Evolutionary conservation across 1,140 invertebrate species (phyloP), one percentile per base, ranked within the genome.

Genomic region (Kradibia gibbosae): DNA sequence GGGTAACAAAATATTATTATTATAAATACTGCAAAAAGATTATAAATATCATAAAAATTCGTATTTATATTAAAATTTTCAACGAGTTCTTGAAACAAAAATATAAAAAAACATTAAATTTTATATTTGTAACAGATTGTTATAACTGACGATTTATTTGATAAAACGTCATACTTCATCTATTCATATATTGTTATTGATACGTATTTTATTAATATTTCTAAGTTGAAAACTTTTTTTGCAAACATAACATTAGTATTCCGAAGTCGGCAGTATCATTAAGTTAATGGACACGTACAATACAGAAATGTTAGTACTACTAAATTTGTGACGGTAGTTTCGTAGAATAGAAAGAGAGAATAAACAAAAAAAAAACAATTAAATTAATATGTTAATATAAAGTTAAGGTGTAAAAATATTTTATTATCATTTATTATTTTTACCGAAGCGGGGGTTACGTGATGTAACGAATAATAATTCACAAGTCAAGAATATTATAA

Each of bases 1-100:
- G 39, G 13, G 50, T 79, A 79, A 72, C 67, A 57, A 45, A 31
- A 60, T 39, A 50, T 70, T 60, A 20, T 60, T 80, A 28, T 28
- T 62, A 77, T 11, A 62, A 73, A 73, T 62, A 45, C 48, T 60
- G 55, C 36, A 73, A 15, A 80, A 65, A 53, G 45, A 11, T 20
- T 79, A 71, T 45, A 71, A 76, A 70, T 70, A 48, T 67, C 39
- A 36, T 22, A 55, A 74, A 72, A 39, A 42, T 78, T 57, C 28
- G 25, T 39, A 7, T 25, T 22, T 3, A 0, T 42, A 48, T 50
- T 39, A 22, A 67, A 15, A 62, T 22, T 53, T 28, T 13, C 22
- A 36, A 45, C 15, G 25, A 2, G 7, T 42, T 42, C 13, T n/a
- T 48, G 15, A 28, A 60, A 53, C n/a, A n/a, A 76, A 65, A 57